A percentile compares a stretch with the other conserved stretches of the same genome.
phyloP scores from a whole-genome alignment of 2,797 vertebrate species.

The Rhabdophis nuchalis region DNA sequence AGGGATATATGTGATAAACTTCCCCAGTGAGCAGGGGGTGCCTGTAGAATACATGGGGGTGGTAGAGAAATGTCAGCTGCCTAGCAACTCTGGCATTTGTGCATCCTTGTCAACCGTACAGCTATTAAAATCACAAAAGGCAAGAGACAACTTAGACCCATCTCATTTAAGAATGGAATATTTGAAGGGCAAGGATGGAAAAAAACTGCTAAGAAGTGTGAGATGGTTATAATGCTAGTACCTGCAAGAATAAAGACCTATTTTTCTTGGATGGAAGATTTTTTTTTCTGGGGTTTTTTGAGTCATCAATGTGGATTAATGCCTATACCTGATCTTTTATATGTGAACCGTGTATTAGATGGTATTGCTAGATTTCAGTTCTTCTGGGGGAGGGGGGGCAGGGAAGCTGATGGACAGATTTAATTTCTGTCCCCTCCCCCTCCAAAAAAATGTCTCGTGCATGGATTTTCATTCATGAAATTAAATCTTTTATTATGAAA shows the following conservation, averaged over 20 bases:
- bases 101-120: neutral
- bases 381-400: neutral
- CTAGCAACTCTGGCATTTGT: conserved; percentile 3
- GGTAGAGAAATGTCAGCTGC: conserved; percentile 8
- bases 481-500: neutral
- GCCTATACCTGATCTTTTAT: neutral
- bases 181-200: neutral
- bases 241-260: neutral
- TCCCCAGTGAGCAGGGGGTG: neutral
- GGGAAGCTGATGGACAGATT: neutral
- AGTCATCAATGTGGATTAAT: neutral
- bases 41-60: conserved; percentile 17
- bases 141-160: neutral
- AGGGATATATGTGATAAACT: conserved; percentile 9
- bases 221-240: neutral
- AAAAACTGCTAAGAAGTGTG: neutral
- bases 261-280: neutral
- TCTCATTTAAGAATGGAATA: neutral
- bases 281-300: neutral
- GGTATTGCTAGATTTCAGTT: neutral
- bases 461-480: neutral
- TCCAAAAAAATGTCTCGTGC: neutral
- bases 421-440: too few species aligned
- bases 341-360: neutral
- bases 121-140: neutral